Evolutionary conservation across 2,888 invertebrate genomes (phyloP), one percentile per base, ranked within the genome.

Genomic region (Pachycephus smyrnensis): DNA sequence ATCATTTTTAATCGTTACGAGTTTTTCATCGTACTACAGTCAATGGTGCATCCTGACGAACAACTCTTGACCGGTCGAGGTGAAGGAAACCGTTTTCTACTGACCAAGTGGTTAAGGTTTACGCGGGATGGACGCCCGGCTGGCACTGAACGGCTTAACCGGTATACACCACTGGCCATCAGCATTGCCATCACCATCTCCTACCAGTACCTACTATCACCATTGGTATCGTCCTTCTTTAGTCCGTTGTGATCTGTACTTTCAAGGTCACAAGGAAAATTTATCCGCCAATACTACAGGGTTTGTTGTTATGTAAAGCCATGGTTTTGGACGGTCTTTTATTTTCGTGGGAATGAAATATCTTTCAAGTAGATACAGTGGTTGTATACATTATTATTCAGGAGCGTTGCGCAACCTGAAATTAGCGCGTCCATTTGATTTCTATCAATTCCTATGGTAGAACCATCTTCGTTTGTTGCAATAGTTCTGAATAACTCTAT

Each of bases 101-200:
- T 23, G 55, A 23, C 76, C 80, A 80, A 84, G 79, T 82, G 84
- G 82, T 85, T 81, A 86, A 86, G 85, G 84, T 86, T 87, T 85
- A 83, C 79, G 84, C 87, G 86, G 87, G 86, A 84, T 86, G 86
- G 83, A 84, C 85, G 86, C 84, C 85, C 85, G 87, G 80, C 84
- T 86, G 83, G 86, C 83, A 88, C 88, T 88, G 88, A 88, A 87
- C 86, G 83, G 87, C 84, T 87, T 85, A 86, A 88, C 87, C 86
- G 86, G 88, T 87, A 86, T 84, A 84, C 87, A 84, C 85, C 82
- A 84, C 86, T 85, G 86, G 86, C 86, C 87, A 86, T 71, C 71
- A 71, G 71, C 78, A 78, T 78, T 78, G 78, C 75, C 78, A 75
- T 75, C 77, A 40, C 68, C 76, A 76, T 55, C 71, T 73, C 68